A percentile compares a stretch with the other conserved stretches of the same genome.
These are phyloP conservation scores for Archaeoteleia sp. DNA, from an alignment of 2,888 invertebrate species.

Conservation along the genomic window DNA sequence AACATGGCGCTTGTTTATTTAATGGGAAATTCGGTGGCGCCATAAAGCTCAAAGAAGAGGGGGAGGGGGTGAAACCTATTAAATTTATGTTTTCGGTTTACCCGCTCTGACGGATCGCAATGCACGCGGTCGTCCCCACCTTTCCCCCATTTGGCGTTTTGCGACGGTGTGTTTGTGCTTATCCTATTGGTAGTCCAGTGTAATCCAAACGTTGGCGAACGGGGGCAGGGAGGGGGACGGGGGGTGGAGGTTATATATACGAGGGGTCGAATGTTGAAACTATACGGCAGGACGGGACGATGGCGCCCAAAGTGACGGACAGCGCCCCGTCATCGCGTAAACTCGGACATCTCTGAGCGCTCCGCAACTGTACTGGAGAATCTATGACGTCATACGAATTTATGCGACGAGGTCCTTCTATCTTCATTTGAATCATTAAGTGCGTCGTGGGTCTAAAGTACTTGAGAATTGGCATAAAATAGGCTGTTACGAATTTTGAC, in stretches of 20 bases:
- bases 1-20: constrained; percentile 75
- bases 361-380: constrained; percentile 26
- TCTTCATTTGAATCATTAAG: constrained; percentile 12
- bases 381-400: constrained; percentile 30
- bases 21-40: constrained; percentile 75
- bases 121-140: constrained; percentile 65
- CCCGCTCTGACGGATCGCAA: constrained; percentile 75
- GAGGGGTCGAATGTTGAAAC: constrained; percentile 56
- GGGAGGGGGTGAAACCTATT: constrained; percentile 69
- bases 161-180: constrained; percentile 53
- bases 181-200: constrained; percentile 53
- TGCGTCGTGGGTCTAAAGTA: constrained; percentile 1
- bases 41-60: constrained; percentile 72
- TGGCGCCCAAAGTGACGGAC: constrained; percentile 59
- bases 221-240: constrained; percentile 42
- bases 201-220: constrained; percentile 64
- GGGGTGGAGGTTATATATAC: constrained; percentile 51
- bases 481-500: no score
- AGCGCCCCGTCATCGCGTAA: constrained; percentile 68
- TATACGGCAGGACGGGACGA: constrained; percentile 20
- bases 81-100: constrained; percentile 75
- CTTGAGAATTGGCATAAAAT: no score
- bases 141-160: constrained; percentile 45
- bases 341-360: constrained; percentile 63
- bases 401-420: constrained; percentile 19